Evolutionary conservation across 2,888 invertebrate genomes (phyloP).

Genomic region (Drosophila longiperda): DNA sequence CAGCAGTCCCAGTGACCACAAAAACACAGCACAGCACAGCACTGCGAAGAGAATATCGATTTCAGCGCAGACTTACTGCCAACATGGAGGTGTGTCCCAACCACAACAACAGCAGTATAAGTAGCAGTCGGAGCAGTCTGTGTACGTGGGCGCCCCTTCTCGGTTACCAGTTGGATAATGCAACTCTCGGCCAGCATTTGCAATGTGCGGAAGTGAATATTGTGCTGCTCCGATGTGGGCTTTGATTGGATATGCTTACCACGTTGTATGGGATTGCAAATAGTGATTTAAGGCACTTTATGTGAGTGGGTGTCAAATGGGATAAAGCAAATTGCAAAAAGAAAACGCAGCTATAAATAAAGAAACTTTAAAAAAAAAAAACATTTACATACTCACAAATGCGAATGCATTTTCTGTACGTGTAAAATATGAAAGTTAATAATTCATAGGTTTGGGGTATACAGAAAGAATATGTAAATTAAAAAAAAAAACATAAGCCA

Average conservation of each 20-base stretch:
- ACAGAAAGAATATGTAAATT: not conserved
- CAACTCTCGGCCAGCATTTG: slow-evolving; percentile 62
- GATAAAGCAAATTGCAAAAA: slow-evolving; percentile 21
- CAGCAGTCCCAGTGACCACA: slow-evolving; percentile 62
- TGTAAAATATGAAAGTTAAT: slow-evolving; percentile 4
- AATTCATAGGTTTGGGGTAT: not conserved
- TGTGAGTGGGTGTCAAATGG: slow-evolving; percentile 36
- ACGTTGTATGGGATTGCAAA: slow-evolving; percentile 14
- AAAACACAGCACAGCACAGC: slow-evolving; percentile 4
- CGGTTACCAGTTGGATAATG: slow-evolving; percentile 45
- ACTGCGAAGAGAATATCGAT: slow-evolving; percentile 62
- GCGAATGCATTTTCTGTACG: slow-evolving; percentile 2
- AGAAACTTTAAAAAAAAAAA: not conserved
- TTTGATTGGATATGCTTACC: slow-evolving; percentile 45
- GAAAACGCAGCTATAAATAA: slow-evolving; percentile 10
- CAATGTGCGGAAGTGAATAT: slow-evolving; percentile 62
- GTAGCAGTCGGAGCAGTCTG: not conserved
- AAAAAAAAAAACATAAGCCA: not conserved
- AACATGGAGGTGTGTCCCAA: slow-evolving; percentile 47
- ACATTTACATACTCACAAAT: not conserved
- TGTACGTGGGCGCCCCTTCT: slow-evolving; percentile 31
- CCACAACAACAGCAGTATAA: slow-evolving; percentile 38
- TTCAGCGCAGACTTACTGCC: slow-evolving; percentile 57
- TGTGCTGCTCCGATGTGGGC: slow-evolving; percentile 39
- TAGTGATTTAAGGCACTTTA: slow-evolving; percentile 30